These are phyloP conservation scores for Cetoscarus ocellatus DNA, from an alignment of 2,797 vertebrate genomes.

Conservation along the genomic window DNA sequence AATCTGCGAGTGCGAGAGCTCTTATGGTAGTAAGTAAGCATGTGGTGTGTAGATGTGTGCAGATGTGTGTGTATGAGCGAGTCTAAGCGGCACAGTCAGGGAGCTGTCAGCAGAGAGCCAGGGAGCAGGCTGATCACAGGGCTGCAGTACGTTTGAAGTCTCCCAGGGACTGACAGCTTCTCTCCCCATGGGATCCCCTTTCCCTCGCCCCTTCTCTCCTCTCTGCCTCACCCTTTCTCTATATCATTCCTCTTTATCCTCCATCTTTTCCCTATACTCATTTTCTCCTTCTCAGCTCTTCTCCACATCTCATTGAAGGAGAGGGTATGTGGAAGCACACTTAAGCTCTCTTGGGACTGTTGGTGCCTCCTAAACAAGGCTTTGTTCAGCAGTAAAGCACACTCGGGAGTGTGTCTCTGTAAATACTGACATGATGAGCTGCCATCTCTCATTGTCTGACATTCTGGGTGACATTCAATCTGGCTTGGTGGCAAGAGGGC, in stretches of 20 bases:
- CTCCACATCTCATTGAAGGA: constrained; percentile 42
- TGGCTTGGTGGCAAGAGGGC: constrained; percentile 47
- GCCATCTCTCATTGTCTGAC: constrained; percentile 73
- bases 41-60: constrained; percentile 26
- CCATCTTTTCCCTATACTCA: constrained; percentile 46
- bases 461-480: constrained; percentile 75
- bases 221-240: constrained; percentile 57
- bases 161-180: constrained; percentile 86
- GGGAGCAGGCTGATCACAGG: constrained; percentile 85
- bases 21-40: constrained; percentile 50
- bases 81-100: constrained; percentile 81
- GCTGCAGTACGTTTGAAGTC: constrained; percentile 85
- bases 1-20: constrained; percentile 59
- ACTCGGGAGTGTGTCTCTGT: constrained; percentile 65
- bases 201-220: constrained; percentile 59
- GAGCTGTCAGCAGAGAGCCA: constrained; percentile 83
- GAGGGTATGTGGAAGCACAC: constrained; percentile 44
- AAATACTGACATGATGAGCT: constrained; percentile 78
- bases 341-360: constrained; percentile 58
- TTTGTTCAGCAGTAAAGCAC: constrained; percentile 60
- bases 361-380: constrained; percentile 57
- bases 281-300: constrained; percentile 28
- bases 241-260: constrained; percentile 67
- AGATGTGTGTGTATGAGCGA: constrained; percentile 56
- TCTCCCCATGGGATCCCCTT: constrained; percentile 75